Evolutionary conservation across 2,888 invertebrate genomes (phyloP).

Genomic region (Zygaena filipendulae): DNA sequence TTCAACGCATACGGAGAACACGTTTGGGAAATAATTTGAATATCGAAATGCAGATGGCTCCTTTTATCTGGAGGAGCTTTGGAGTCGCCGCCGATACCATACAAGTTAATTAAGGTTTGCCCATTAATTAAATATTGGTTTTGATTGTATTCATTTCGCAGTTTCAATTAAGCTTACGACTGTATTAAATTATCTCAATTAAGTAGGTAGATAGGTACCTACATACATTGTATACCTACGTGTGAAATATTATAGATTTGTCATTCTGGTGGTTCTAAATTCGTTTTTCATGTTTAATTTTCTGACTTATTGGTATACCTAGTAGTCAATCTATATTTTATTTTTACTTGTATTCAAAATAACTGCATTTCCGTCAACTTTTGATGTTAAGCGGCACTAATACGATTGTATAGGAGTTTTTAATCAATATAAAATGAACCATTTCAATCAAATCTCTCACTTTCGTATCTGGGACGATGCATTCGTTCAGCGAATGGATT

Average conservation of each 20-base stretch:
- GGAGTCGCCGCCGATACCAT: conserved; percentile 44
- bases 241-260: no score
- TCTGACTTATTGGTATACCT: no score
- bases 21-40: conserved; percentile 67
- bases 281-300: no score
- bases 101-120: conserved; percentile 68
- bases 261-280: no score
- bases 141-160: conserved; percentile 57
- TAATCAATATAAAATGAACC: no score
- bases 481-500: conserved; percentile 62
- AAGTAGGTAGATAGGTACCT: no score
- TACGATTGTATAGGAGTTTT: no score
- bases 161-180: conserved; percentile 46
- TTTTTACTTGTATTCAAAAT: no score
- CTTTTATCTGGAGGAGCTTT: conserved; percentile 53
- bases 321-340: no score
- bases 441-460: conserved; percentile 44
- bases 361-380: no score
- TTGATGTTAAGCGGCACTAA: no score
- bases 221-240: no score
- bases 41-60: conserved; percentile 67
- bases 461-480: conserved; percentile 64
- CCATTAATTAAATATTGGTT: conserved; percentile 66
- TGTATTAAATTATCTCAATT: conserved; percentile 44
- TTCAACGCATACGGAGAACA: conserved; percentile 45